Base-by-base conservation (phyloP, 2,797 vertebrate species). In the Sciaenops ocellatus region DNA sequence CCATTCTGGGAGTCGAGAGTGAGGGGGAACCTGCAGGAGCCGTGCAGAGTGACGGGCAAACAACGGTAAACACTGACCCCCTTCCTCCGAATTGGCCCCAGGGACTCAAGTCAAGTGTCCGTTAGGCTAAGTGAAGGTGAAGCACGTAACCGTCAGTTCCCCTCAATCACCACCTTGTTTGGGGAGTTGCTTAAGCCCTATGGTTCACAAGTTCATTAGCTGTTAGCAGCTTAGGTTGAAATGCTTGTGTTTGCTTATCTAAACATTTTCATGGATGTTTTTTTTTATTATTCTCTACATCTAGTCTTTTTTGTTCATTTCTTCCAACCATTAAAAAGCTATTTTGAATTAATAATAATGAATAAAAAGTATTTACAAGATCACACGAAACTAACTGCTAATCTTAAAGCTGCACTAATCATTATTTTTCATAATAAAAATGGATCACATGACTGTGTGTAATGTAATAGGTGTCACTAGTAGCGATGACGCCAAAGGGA, bases 61-160 rank as follows among this genome's bases (percentile, higher is more conserved):
- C 85, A 86, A 65, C 76, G 76, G 91, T 91, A 94, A 95, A 95
- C 89, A 93, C 74, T 87, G 91, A 78, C 74, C 87, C 78, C 83
- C 87, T 80, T 89, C 87, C 88, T 90, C 77, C 28, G 74, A 38
- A 61, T 11, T 12, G 83, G 77, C 93, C 87, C 88, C 76, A 20
- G 92, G 90, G 92, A 90, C 91, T 77, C 77, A 73, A 38, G 83
- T 91, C 85, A 87, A 92, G 92, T 93, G 92, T 94, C 91, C 78
- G 87, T 94, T 89, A 87, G 75, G 80, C 87, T 94, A 94, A 95
- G 89, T 91, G 90, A 92, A 93, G 91, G 85, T 92, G 93, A 95
- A 91, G 87, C 85, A 80, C 88, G 85, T 94, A 93, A 89, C 55
- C 54, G 34, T 79, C 84, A 83, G 85, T 92, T 94, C 92, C 76